Base-by-base conservation (phyloP, 1,140 invertebrate genomes). In the Coelopa frigida region DNA sequence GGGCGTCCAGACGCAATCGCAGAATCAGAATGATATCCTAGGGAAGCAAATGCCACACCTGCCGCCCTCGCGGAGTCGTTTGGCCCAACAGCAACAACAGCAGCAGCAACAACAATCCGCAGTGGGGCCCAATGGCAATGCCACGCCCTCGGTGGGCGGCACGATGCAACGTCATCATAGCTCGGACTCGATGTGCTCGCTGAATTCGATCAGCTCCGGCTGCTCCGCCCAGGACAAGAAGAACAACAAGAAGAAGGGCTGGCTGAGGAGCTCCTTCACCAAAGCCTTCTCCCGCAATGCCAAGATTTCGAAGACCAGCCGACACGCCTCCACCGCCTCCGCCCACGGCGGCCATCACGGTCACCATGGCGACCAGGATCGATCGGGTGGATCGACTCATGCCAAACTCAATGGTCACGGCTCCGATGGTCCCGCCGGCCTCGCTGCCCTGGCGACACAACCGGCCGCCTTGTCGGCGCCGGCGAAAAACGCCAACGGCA, bases 221-320 rank as follows among this genome's bases (percentile, higher is more conserved):
- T 78, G 77, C 46, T 78, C 82, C 35, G 77, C 79, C 43, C 81
- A 84, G 52, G 91, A 90, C 70, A 90, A 93, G 61, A 96, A 95
- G 74, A 62, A 59, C 44, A 91, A 94, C 67, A 95, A 96, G 71
- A 68, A 68, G 47, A 68, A 68, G 48, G 64, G 64, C 38, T 73
- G 90, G 89, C 72, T 98, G 31, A 76, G 94, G 31, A 94, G 89
- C 71, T 97, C 93, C 11, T 97, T 98, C 70, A 95, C 89, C 52
- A 96, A 96, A 75, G 94, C 94, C n/a, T 98, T 98, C 70, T 94
- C 90, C 5, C 72, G 80, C 43, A 82, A 82, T 60, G 80, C 80
- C 50, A 82, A 82, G 72, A 80, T 81, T 49, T 79, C 79, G 18
- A 82, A 82, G 71, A 76, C 78, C 51, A 76, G 77, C 48, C 76